Conservation (phyloP, 2,797 vertebrate species). For the Sphenodon punctatus region DNA sequence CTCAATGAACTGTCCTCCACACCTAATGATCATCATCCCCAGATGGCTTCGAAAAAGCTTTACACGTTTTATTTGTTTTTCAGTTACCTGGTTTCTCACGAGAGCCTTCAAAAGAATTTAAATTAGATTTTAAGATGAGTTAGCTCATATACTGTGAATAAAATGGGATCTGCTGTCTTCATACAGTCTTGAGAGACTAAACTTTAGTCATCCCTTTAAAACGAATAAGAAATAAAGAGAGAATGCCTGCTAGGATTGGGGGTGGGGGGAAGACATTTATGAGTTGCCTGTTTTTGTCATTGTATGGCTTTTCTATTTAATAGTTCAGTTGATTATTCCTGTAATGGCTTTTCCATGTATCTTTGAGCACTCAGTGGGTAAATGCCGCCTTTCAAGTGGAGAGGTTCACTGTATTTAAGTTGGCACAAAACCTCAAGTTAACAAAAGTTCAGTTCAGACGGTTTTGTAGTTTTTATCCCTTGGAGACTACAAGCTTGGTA, state of each 20-base stretch:
- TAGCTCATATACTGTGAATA: slow-evolving; percentile 20
- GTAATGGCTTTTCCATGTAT: slow-evolving; percentile 84
- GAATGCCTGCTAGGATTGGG: slow-evolving; percentile 37
- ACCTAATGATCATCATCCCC: not conserved
- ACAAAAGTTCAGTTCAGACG: slow-evolving; percentile 76
- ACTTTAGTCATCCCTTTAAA: slow-evolving; percentile 58
- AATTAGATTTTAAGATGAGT: slow-evolving; percentile 11
- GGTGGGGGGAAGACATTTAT: slow-evolving; percentile 62
- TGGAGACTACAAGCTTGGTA: slow-evolving; percentile 68
- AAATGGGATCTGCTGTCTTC: slow-evolving; percentile 10
- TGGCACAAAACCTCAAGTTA: slow-evolving; percentile 76
- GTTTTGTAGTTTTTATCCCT: slow-evolving; percentile 71
- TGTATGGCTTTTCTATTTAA: slow-evolving; percentile 75
- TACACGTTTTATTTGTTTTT: not conserved
- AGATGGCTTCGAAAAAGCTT: not conserved
- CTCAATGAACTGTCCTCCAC: not conserved
- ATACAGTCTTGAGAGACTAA: slow-evolving; percentile 11
- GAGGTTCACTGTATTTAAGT: slow-evolving; percentile 75
- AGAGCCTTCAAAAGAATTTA: not conserved
- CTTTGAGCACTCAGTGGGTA: slow-evolving; percentile 65
- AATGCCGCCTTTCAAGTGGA: slow-evolving; percentile 70
- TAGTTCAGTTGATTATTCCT: slow-evolving; percentile 74
- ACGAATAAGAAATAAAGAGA: slow-evolving; percentile 17
- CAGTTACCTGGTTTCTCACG: not conserved
- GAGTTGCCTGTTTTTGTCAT: slow-evolving; percentile 78